These are phyloP conservation scores for Zosterops japonicus DNA, from an alignment of 2,113 vertebrate genomes.

Conservation along the genomic window DNA sequence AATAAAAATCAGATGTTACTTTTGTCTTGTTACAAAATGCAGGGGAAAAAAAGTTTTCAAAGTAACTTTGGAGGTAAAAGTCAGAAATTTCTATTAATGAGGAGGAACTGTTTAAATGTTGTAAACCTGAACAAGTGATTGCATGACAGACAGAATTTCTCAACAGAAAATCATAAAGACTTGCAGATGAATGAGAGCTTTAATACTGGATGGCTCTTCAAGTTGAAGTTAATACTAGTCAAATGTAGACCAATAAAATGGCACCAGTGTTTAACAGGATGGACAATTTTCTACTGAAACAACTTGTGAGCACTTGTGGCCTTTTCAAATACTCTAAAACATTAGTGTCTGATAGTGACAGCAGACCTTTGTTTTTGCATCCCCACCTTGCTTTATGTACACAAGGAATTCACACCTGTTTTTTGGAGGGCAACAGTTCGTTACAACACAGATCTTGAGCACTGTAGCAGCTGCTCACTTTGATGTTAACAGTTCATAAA, in stretches of 20 bases:
- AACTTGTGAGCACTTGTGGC: not conserved
- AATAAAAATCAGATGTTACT: not conserved
- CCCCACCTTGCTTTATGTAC: not conserved
- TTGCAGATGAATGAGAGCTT: not conserved
- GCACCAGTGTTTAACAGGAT: not conserved
- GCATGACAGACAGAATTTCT: not conserved
- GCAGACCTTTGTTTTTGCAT: not conserved
- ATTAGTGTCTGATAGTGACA: not conserved
- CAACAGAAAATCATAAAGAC: not conserved
- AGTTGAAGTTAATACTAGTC: not conserved
- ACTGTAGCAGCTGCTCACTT: not conserved
- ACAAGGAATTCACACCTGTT: not conserved
- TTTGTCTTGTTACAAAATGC: not conserved
- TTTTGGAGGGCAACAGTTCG: not conserved
- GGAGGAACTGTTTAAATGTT: not conserved
- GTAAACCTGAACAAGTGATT: not conserved
- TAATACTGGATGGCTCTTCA: not conserved
- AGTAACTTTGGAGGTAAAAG: not conserved
- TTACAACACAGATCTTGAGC: not conserved
- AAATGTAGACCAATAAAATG: not conserved
- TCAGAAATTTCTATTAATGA: not conserved
- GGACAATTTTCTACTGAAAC: accelerated
- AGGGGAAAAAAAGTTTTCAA: not conserved
- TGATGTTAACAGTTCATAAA: not conserved
- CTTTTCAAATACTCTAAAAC: not conserved